Base-by-base conservation (phyloP, 2,797 vertebrate genomes). In the Darevskia mixta region DNA sequence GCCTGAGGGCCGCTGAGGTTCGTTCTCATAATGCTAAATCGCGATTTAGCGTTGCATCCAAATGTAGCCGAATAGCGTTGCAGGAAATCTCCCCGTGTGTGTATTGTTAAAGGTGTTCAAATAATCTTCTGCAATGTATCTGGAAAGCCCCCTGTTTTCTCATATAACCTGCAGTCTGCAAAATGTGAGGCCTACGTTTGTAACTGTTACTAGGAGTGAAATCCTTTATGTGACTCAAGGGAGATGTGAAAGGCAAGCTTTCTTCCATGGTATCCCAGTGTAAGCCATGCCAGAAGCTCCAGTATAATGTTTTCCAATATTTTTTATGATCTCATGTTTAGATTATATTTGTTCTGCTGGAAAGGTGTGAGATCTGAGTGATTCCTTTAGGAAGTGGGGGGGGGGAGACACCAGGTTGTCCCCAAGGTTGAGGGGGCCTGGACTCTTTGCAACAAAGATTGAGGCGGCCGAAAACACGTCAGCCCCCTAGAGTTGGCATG, bases 151-250 rank as follows among this genome's bases (percentile, higher is more conserved):
- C 81, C 88, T 87, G 82, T 90, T 90, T 93, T 91, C 90, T 87
- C 88, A 86, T 91, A 4, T 86, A 91, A 95, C 7, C 1, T 2
- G 3, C 76, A 91, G 81, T 87, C 78, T 25, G 82, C 86, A 64
- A 66, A 88, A 89, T 77, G 82, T 58, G 82, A 90, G 90, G 88
- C 87, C 88, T 81, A 10, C 82, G 82, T 86, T 93, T 90, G 85
- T 1, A 92, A 90, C 89, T 94, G 92, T 88, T 95, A 93, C 91
- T 91, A 91, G 91, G 92, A 95, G 87, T 87, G 93, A 95, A 91
- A 90, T 81, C 78, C 84, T 94, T 94, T 90, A 92, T 85, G 13
- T 5, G 82, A 86, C 93, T 71, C 93, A 1, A 15, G 93, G 90
- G 94, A 91, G 83, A 89, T 0, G 41, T 86, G 93, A 93, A 94